phyloP scores from a whole-genome alignment of 2,888 invertebrate species.

The Phlogophora meticulosa region DNA sequence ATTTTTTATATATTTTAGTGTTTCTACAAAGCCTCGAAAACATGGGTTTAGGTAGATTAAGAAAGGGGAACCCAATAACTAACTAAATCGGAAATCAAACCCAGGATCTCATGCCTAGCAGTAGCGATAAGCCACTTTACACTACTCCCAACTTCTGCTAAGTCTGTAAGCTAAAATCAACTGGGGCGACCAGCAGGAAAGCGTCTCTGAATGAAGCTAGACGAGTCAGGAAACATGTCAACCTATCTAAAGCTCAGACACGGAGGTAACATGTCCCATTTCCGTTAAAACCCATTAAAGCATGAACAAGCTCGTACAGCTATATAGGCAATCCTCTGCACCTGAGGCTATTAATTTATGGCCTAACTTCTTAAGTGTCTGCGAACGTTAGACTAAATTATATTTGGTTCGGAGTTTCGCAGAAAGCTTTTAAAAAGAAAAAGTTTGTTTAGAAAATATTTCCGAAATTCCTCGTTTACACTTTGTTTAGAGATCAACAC shows the following conservation, averaged over 20 bases:
- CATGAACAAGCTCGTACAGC: conserved; percentile 33
- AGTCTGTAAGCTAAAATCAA: too few species aligned
- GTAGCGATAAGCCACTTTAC: too few species aligned
- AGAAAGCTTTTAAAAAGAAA: conserved; percentile 66
- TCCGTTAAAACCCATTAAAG: conserved; percentile 19
- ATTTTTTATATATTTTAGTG: too few species aligned
- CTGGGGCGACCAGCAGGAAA: too few species aligned
- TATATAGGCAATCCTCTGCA: conserved; percentile 43
- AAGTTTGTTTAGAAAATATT: conserved; percentile 67
- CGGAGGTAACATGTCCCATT: conserved; percentile 12
- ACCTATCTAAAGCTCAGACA: background rate
- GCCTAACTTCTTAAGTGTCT: conserved; percentile 52
- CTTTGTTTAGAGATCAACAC: conserved; percentile 54
- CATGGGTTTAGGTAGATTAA: too few species aligned
- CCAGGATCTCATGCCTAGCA: too few species aligned
- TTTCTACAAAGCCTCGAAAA: too few species aligned
- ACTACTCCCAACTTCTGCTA: too few species aligned
- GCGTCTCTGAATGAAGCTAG: too few species aligned
- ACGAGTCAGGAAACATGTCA: background rate
- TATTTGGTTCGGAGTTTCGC: conserved; percentile 41
- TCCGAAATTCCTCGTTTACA: conserved; percentile 55
- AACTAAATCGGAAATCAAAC: too few species aligned
- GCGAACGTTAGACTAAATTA: conserved; percentile 50
- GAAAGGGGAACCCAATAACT: too few species aligned
- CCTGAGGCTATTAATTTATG: conserved; percentile 60